phyloP scores from a whole-genome alignment of 2,797 vertebrate genomes.

The Bryconaethiops microstoma region DNA sequence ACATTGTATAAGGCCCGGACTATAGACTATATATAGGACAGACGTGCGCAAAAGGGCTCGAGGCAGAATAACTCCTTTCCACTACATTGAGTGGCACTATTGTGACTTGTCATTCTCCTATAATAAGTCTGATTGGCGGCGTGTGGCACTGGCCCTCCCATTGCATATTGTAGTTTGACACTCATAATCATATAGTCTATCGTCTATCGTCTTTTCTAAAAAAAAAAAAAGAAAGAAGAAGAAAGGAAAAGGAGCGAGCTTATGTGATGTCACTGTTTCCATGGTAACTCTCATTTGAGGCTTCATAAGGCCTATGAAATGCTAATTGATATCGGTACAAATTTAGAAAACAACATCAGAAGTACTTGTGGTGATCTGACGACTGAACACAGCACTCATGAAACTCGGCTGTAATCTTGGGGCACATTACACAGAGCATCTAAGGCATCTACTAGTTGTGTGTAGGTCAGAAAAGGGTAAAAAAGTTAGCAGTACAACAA shows the following conservation, averaged over 20 bases:
- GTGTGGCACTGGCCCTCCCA: conserved; percentile 60
- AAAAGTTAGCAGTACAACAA: neutral
- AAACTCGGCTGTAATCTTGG: conserved; percentile 9
- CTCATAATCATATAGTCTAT: conserved; percentile 61
- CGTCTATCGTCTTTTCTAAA: conserved; percentile 14
- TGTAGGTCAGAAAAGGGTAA: neutral
- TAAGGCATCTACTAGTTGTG: neutral
- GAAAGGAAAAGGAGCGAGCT: conserved; percentile 23
- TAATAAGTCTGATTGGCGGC: conserved; percentile 79
- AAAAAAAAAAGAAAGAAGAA: neutral
- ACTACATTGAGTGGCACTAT: conserved; percentile 78
- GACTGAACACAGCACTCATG: conserved; percentile 34
- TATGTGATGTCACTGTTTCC: conserved; percentile 55
- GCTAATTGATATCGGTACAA: conserved; percentile 42
- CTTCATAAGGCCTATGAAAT: conserved; percentile 53
- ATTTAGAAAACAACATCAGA: conserved; percentile 19
- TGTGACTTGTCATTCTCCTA: conserved; percentile 78
- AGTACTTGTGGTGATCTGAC: conserved; percentile 41
- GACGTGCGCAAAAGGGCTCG: conserved; percentile 77
- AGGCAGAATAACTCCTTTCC: conserved; percentile 82
- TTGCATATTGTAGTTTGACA: conserved; percentile 65
- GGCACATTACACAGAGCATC: conserved; percentile 22
- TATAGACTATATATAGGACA: conserved; percentile 70
- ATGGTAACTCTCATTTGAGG: conserved; percentile 52
- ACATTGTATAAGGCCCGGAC: conserved; percentile 73